Evolutionary conservation across 2,888 invertebrate species (phyloP).

Genomic region (Mechanitis messenoides): DNA sequence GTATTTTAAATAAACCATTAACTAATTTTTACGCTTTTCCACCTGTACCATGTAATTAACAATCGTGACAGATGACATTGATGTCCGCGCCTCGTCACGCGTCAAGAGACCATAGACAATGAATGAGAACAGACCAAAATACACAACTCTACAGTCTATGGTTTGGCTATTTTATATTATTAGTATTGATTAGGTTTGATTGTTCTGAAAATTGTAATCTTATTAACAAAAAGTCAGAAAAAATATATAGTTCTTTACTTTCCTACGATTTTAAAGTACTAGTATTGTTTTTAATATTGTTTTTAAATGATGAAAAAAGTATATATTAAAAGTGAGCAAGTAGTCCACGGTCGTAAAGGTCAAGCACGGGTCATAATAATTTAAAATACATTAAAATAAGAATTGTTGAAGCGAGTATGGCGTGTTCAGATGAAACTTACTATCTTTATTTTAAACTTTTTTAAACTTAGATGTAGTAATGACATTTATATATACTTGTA

Average conservation of each 20-base stretch:
- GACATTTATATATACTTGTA: too few species aligned
- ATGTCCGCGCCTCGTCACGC: too few species aligned
- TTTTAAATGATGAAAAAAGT: too few species aligned
- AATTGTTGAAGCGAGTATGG: not conserved
- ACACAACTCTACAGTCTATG: not conserved
- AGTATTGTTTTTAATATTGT: too few species aligned
- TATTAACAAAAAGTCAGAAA: too few species aligned
- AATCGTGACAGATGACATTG: conserved; percentile 14
- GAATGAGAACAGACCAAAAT: conserved; percentile 16
- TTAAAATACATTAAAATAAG: conserved; percentile 48
- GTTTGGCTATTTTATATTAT: not conserved
- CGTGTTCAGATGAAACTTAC: not conserved
- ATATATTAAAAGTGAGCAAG: conserved; percentile 1
- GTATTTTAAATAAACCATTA: not conserved
- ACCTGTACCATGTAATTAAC: conserved; percentile 15
- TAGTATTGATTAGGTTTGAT: too few species aligned
- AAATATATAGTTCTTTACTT: not conserved
- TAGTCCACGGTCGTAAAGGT: conserved; percentile 34
- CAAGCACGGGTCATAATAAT: conserved; percentile 42
- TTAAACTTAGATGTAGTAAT: too few species aligned
- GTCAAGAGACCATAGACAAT: conserved; percentile 10
- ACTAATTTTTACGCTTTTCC: conserved; percentile 7
- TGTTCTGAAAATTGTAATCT: too few species aligned
- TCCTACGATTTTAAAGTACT: not conserved
- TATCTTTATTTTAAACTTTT: too few species aligned